phyloP scores from a whole-genome alignment of 2,888 invertebrate species.

The Hecatera dysodea region DNA sequence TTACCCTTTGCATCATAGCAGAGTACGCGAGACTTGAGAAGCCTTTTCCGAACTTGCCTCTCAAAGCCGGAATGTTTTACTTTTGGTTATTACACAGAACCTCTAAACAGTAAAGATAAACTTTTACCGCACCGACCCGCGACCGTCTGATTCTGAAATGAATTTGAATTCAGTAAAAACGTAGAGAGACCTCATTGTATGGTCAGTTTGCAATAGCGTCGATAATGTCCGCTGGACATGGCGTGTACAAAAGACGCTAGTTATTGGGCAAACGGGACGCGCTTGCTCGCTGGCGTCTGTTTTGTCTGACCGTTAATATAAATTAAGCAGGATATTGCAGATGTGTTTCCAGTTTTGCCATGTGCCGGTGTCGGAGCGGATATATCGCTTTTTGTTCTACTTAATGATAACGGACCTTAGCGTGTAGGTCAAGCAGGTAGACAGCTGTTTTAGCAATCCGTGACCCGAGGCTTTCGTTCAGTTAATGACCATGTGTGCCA shows the following conservation, averaged over 20 bases:
- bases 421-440: conserved; percentile 83
- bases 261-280: conserved; percentile 73
- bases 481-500: conserved; percentile 73
- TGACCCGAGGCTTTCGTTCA: conserved; percentile 60
- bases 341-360: conserved; percentile 82
- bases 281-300: conserved; percentile 69
- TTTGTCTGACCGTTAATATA: conserved; percentile 75
- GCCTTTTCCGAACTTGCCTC: conserved; percentile 86
- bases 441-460: conserved; percentile 79
- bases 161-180: conserved; percentile 42
- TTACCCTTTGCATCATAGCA: conserved; percentile 86
- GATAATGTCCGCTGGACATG: conserved; percentile 58
- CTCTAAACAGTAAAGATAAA: conserved; percentile 73
- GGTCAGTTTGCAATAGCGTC: conserved; percentile 62
- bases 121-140: conserved; percentile 65
- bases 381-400: conserved; percentile 81
- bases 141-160: conserved; percentile 49
- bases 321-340: conserved; percentile 82
- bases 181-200: conserved; percentile 35
- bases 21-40: conserved; percentile 82
- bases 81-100: conserved; percentile 83
- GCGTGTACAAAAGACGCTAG: conserved; percentile 61
- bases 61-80: conserved; percentile 88
- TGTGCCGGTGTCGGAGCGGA: conserved; percentile 80
- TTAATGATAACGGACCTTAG: conserved; percentile 80